Percentiles rank a stretch among this genome's conserved stretches.
phyloP scores from a whole-genome alignment of 2,113 vertebrate species.

The Lasiurus borealis region DNA sequence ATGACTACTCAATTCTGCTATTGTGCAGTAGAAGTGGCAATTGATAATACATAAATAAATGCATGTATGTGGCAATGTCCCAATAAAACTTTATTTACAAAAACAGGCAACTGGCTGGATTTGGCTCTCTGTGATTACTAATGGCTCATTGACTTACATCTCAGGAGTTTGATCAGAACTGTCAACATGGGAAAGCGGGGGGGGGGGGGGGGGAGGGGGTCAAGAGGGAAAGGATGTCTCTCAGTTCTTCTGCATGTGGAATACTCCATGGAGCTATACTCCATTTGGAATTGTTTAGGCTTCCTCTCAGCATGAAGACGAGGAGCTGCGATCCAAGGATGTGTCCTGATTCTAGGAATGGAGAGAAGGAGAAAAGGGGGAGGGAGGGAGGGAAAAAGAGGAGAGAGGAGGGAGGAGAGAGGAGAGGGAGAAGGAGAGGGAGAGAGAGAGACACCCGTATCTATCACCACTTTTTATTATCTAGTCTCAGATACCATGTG shows the following conservation, averaged over 20 bases:
- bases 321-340: background rate
- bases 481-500: background rate
- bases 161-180: background rate
- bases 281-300: background rate
- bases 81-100: background rate
- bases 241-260: background rate
- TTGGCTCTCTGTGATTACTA: background rate
- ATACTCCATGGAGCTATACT: background rate
- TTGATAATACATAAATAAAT: background rate
- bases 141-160: background rate
- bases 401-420: too few species aligned
- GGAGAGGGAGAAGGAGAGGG: too few species aligned
- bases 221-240: too few species aligned
- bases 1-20: background rate
- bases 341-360: background rate
- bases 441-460: background rate
- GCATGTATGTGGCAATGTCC: background rate
- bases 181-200: accelerated
- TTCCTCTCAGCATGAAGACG: background rate
- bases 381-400: too few species aligned
- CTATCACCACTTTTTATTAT: background rate
- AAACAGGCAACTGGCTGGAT: background rate
- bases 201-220: too few species aligned
- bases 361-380: too few species aligned
- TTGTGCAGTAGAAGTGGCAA: background rate